Percentiles rank a stretch among this genome's conserved stretches.
Evolutionary conservation across 2,797 vertebrate species (phyloP).

Genomic region (Streptopelia turtur): DNA sequence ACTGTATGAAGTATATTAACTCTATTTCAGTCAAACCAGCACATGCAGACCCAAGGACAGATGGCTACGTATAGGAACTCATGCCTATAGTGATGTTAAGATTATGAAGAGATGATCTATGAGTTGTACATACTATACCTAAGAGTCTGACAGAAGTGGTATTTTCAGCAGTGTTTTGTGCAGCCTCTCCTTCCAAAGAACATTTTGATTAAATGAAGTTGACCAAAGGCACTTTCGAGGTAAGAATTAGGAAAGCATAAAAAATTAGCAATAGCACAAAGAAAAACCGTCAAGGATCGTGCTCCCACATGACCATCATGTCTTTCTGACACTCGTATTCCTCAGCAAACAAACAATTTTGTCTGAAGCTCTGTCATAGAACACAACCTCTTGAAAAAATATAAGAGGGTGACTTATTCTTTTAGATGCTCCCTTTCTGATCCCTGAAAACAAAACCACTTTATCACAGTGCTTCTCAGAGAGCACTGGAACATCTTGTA

Average conservation of each 20-base stretch:
- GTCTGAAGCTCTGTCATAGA: background rate
- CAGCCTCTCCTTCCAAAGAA: background rate
- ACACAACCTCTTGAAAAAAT: background rate
- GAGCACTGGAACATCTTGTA: background rate
- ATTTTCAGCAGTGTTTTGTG: background rate
- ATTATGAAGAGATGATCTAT: background rate
- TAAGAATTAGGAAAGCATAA: background rate
- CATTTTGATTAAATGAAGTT: background rate
- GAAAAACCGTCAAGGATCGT: background rate
- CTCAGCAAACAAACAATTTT: background rate
- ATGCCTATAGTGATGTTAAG: background rate
- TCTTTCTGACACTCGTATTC: background rate
- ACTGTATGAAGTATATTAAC: too few relatives aligned
- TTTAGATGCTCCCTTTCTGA: background rate
- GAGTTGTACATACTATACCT: background rate
- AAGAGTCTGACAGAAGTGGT: background rate
- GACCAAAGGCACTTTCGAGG: background rate
- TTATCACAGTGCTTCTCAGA: background rate
- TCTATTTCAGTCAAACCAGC: too few relatives aligned
- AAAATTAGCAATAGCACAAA: background rate
- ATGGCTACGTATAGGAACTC: background rate
- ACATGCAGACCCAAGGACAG: background rate
- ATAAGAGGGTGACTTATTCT: background rate
- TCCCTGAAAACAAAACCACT: background rate
- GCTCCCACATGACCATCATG: fast-evolving